These are phyloP conservation scores for Triplophysa rosa DNA, from an alignment of 2,113 vertebrate genomes.

Conservation along the genomic window DNA sequence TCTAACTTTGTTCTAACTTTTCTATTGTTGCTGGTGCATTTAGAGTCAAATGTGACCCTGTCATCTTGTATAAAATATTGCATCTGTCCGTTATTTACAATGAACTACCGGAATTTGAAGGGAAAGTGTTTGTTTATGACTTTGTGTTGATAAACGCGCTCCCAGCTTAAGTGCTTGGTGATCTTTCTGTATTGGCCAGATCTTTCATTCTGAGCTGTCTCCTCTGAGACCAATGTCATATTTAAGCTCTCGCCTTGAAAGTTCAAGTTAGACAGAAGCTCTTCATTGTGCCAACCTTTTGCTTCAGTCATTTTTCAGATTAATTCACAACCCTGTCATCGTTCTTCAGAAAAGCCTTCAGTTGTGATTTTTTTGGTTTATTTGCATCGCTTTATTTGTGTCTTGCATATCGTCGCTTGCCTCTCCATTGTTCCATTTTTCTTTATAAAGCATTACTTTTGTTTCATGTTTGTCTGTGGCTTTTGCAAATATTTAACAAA, in stretches of 20 bases:
- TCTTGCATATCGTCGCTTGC: constrained; percentile 9
- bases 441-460: too few relatives aligned
- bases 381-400: constrained; percentile 41
- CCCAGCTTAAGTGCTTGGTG: constrained; percentile 7
- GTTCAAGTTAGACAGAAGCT: constrained; percentile 48
- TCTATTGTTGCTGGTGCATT: neutral
- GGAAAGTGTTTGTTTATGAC: constrained; percentile 31
- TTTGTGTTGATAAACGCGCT: neutral
- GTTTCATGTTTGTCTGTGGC: neutral
- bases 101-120: neutral
- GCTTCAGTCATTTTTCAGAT: constrained; percentile 65
- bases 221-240: constrained; percentile 7
- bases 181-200: neutral
- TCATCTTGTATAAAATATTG: constrained; percentile 5
- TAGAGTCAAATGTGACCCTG: constrained; percentile 3
- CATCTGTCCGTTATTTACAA: neutral
- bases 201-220: neutral
- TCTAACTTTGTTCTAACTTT: neutral
- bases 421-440: too few relatives aligned
- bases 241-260: constrained; percentile 30
- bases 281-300: constrained; percentile 59
- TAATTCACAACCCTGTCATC: constrained; percentile 59
- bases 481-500: constrained; percentile 38
- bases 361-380: constrained; percentile 64
- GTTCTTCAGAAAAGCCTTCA: constrained; percentile 68